A percentile compares a stretch with the other conserved stretches of the same genome.
Conservation (phyloP, 1,140 invertebrate genomes). For the Hermetia illucens region DNA sequence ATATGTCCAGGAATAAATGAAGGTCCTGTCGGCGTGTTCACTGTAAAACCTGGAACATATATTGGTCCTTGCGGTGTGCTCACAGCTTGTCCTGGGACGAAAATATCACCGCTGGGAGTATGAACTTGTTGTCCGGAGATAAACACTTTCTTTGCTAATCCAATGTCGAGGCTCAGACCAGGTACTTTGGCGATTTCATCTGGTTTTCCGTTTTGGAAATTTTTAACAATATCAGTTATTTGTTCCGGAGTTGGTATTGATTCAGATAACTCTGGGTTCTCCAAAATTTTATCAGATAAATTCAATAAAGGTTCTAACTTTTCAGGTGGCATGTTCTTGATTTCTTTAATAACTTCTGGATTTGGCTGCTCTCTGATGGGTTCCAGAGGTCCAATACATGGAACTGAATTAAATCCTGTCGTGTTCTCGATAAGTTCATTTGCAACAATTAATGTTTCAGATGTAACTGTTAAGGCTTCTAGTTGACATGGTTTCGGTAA, state of each 20-base stretch:
- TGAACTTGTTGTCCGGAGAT: slow-evolving; percentile 53
- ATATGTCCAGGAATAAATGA: slow-evolving; percentile 54
- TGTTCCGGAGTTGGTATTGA: slow-evolving; percentile 45
- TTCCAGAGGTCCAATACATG: slow-evolving; percentile 43
- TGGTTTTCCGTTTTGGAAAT: slow-evolving; percentile 42
- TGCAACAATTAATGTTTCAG: slow-evolving; percentile 31
- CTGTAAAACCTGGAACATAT: slow-evolving; percentile 59
- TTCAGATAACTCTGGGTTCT: slow-evolving; percentile 33
- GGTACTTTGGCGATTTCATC: slow-evolving; percentile 42
- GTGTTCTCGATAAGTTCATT: slow-evolving; percentile 36
- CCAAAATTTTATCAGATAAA: slow-evolving; percentile 39
- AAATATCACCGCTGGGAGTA: slow-evolving; percentile 48
- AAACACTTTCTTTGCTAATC: slow-evolving; percentile 43
- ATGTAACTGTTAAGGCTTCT: slow-evolving; percentile 33
- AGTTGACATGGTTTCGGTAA: slow-evolving; percentile 37
- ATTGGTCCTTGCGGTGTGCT: slow-evolving; percentile 45
- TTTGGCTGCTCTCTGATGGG: slow-evolving; percentile 37
- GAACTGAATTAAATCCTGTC: slow-evolving; percentile 42
- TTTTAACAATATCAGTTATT: slow-evolving; percentile 45
- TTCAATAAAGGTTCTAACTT: slow-evolving; percentile 40
- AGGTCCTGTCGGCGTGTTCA: slow-evolving; percentile 49
- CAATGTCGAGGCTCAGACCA: slow-evolving; percentile 47
- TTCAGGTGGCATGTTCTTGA: slow-evolving; percentile 35
- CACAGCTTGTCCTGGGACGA: slow-evolving; percentile 60
- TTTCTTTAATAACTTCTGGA: slow-evolving; percentile 34